Conservation (phyloP, 1,140 invertebrate genomes). For the Leguminivora glycinivorella region DNA sequence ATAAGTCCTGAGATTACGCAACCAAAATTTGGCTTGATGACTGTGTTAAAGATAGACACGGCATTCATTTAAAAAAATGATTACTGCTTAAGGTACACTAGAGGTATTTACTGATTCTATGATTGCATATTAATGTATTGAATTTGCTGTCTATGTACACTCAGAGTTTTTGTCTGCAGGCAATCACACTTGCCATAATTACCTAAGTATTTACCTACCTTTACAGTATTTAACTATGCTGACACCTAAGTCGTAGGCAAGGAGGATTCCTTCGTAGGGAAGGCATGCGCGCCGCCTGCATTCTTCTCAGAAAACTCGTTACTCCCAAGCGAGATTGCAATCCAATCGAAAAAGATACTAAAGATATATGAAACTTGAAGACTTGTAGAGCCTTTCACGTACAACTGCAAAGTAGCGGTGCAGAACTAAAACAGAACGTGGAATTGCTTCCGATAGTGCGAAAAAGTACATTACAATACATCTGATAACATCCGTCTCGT, state of each 20-base stretch:
- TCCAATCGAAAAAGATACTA: conserved; percentile 11
- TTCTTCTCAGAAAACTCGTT: conserved; percentile 26
- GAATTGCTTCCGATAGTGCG: conserved; percentile 23
- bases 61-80: not conserved
- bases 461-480: conserved; percentile 16
- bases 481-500: not conserved
- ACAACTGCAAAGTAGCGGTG: not conserved
- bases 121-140: not conserved
- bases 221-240: conserved; percentile 2
- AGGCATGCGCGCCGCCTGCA: not conserved
- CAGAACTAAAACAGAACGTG: conserved; percentile 25
- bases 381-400: not conserved
- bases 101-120: not conserved
- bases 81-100: not conserved
- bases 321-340: conserved; percentile 17
- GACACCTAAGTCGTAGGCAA: conserved; percentile 18
- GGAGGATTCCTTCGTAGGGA: not conserved
- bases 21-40: too few relatives aligned
- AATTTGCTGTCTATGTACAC: conserved; percentile 7
- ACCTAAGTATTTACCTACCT: conserved; percentile 1
- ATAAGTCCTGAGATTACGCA: too few relatives aligned
- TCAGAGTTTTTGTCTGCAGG: conserved; percentile 7
- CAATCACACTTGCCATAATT: conserved; percentile 6
- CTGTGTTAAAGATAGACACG: too few relatives aligned
- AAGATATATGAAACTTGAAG: not conserved